Conservation (phyloP, 1,140 invertebrate genomes). For the Brachionus rubens region DNA sequence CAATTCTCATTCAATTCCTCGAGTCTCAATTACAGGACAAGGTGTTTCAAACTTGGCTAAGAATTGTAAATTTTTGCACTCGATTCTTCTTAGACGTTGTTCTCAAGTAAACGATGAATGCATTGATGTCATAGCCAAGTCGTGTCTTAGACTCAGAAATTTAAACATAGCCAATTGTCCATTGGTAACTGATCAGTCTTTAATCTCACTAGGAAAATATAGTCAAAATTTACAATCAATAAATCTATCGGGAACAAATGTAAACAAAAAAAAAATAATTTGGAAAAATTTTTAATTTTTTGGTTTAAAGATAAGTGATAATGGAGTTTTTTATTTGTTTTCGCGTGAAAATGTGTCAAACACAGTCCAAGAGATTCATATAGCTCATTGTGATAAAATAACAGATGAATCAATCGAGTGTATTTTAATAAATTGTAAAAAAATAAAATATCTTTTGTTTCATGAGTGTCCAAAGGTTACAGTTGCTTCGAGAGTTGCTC, state of each 20-base stretch:
- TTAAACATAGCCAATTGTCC: constrained; percentile 29
- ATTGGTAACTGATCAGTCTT: constrained; percentile 4
- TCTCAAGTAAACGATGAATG: constrained; percentile 15
- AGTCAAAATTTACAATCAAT: not conserved
- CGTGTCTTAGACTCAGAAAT: not conserved
- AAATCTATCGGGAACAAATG: constrained; percentile 12
- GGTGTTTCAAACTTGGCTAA: not conserved
- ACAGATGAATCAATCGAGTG: constrained; percentile 34
- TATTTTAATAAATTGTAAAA: not conserved
- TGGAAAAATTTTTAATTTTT: too few species aligned
- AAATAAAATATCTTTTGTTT: constrained; percentile 33
- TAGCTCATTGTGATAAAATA: constrained; percentile 30
- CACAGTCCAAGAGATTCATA: constrained; percentile 18
- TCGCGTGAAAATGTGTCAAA: not conserved
- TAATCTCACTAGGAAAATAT: constrained; percentile 29
- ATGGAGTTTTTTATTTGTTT: constrained; percentile 36
- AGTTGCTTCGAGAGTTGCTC: not conserved
- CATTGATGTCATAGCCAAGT: not conserved
- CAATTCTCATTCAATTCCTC: not conserved
- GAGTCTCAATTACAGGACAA: not conserved
- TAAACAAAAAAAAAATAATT: too few species aligned
- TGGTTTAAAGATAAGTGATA: constrained; percentile 11
- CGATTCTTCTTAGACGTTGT: constrained; percentile 1
- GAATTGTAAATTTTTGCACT: constrained; percentile 4
- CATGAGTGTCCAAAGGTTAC: constrained; percentile 29